Evolutionary conservation across 2,888 invertebrate genomes (phyloP), one percentile per base, ranked within the genome.

Genomic region (Xestia rhomboidea): DNA sequence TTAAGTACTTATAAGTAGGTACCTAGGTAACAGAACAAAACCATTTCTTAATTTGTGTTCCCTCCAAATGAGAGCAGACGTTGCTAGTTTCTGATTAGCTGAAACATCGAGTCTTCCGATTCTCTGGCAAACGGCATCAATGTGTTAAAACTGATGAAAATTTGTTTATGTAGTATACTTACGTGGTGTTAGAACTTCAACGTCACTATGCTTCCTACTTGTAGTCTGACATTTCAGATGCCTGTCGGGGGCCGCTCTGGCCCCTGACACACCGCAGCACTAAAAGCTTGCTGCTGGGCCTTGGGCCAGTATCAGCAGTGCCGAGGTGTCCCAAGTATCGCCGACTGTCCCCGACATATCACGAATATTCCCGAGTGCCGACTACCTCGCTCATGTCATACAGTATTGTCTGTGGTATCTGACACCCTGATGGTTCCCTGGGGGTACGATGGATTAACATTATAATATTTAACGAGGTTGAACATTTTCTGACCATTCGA

Each of bases 281-380:
- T 74, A 81, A 83, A 81, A 83, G 66, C 66, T 74, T 82, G 66
- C 82, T 68, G 71, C 41, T 67, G 15, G 21, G 21, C 54, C 21
- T 38, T 67, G 21, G 21, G 21, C 54, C 15, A 63, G 41, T 41
- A 66, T 74, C 77, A 83, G 74, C 68, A 83, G 62, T 34, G 38
- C 0, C 51, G 67, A 57, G 15, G 1, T 15, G 8, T 18, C 18
- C 57, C 66, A 54, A 41, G 30, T 24, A 64, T 74, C n/a, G 57
- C 18, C 30, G 51, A 49, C 7, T 30, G 44, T 4, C 15, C 34
- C 51, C 13, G 54, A 66, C 0, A 15, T 15, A 30, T 21, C 21
- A 44, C 73, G 27, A 60, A 27, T n/a, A 67, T 51, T 46, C 41
- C 46, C 49, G 54, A 75, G n/a, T 38, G 49, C 0, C 34, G 38